Conservation (phyloP, 2,113 vertebrate genomes). For the Acrocephalus arundinaceus region DNA sequence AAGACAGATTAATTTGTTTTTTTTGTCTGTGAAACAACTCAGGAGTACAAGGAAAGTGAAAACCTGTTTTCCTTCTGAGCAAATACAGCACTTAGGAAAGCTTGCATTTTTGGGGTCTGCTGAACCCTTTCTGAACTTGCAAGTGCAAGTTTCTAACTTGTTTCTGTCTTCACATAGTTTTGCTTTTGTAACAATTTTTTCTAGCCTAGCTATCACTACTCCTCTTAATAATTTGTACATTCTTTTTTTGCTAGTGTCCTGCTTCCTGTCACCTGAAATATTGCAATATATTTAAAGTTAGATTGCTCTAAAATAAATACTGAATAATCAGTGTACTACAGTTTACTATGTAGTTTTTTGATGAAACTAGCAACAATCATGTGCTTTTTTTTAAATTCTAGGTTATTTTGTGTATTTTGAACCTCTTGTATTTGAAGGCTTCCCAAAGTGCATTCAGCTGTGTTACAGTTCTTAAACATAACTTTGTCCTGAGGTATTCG, state of each 20-base stretch:
- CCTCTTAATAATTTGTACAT: neutral
- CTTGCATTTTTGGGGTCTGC: neutral
- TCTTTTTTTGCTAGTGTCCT: neutral
- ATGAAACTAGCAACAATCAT: neutral
- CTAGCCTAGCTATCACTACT: neutral
- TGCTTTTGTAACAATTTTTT: neutral
- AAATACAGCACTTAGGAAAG: neutral
- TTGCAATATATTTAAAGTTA: neutral
- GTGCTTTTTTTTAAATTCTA: neutral
- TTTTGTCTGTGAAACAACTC: neutral
- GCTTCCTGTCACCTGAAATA: neutral
- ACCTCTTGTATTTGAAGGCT: neutral
- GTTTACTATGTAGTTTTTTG: neutral
- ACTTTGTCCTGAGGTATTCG: neutral
- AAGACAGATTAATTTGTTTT: neutral
- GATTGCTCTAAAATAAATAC: neutral
- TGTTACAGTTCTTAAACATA: neutral
- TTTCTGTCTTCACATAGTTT: neutral
- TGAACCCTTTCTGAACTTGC: neutral
- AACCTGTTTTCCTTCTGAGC: neutral
- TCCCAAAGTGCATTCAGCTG: neutral
- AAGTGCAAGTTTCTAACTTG: neutral
- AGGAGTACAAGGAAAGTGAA: neutral
- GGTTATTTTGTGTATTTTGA: neutral
- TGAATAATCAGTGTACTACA: neutral